phyloP scores from a whole-genome alignment of 2,113 vertebrate genomes.

The Leptodactylus fuscus region DNA sequence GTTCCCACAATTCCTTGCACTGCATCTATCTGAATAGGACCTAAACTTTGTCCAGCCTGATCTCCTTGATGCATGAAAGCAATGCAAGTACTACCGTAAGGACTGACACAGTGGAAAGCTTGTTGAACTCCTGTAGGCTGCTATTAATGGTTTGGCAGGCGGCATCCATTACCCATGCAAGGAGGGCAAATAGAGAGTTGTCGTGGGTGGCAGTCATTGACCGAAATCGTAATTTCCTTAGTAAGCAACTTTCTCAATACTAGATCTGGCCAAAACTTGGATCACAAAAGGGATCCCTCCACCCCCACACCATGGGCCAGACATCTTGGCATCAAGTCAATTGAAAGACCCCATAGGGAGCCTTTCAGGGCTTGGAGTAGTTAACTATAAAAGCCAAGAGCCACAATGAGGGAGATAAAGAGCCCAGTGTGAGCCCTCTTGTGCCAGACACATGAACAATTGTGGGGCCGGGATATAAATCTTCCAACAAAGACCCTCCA shows the following conservation, averaged over 20 bases:
- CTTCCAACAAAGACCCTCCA: background rate
- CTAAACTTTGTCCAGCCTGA: background rate
- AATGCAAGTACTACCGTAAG: background rate
- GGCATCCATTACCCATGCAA: no score
- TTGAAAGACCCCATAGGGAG: background rate
- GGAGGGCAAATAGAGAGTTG: background rate
- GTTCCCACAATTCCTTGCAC: background rate
- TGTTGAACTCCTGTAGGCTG: background rate
- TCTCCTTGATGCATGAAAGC: background rate
- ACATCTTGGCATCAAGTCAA: background rate
- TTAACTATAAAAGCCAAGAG: background rate
- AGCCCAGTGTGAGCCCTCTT: background rate
- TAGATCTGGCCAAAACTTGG: background rate
- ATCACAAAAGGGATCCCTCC: background rate
- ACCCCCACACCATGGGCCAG: background rate
- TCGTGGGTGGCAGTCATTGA: no score
- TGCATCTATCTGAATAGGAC: background rate
- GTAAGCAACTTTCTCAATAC: background rate
- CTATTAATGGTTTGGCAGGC: background rate
- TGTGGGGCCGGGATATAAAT: background rate
- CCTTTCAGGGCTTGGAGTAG: background rate
- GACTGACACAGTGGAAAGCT: background rate
- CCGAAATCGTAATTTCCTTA: no score
- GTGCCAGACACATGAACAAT: background rate
- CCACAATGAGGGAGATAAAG: constrained; percentile 5